Percentiles rank a stretch among this genome's conserved stretches.
These are phyloP conservation scores for Trypoxylon attenuatum DNA, from an alignment of 2,888 invertebrate genomes.

Conservation along the genomic window DNA sequence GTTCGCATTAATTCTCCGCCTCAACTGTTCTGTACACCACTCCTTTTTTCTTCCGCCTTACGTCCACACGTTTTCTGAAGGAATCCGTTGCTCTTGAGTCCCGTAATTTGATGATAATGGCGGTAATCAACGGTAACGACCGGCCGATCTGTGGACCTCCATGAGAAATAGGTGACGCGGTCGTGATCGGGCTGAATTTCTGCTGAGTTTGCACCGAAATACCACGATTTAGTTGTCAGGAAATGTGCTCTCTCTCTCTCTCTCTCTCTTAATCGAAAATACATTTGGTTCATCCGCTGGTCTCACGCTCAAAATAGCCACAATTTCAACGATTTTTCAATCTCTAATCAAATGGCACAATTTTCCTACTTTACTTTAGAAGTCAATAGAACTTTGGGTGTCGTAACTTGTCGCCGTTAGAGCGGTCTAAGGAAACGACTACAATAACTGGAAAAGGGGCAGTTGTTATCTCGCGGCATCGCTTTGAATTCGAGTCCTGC, in stretches of 20 bases:
- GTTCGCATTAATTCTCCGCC: not conserved
- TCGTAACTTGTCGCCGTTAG: not conserved
- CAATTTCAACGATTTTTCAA: too few species aligned
- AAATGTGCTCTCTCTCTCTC: not conserved
- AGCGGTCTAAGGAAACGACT: not conserved
- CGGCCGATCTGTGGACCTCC: constrained; percentile 20
- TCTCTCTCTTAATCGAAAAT: not conserved
- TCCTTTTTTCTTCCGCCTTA: not conserved
- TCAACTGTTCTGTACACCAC: not conserved
- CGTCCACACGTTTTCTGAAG: constrained; percentile 4
- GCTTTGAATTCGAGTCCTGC: not conserved
- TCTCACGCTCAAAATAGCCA: too few species aligned
- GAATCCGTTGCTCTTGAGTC: constrained; percentile 36
- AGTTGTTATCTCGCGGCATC: not conserved
- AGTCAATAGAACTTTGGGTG: constrained; percentile 11
- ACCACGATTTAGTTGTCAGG: not conserved
- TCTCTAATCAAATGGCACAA: too few species aligned
- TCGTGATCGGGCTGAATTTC: constrained; percentile 13
- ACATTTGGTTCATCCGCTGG: not conserved
- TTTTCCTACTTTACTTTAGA: not conserved
- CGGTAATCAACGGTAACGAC: constrained; percentile 52
- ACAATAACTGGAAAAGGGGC: not conserved
- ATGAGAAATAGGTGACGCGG: constrained; percentile 37
- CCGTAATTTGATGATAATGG: constrained; percentile 54
- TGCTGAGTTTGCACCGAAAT: not conserved